Evolutionary conservation across 1,140 invertebrate genomes (phyloP).

Genomic region (Augochlora pura): DNA sequence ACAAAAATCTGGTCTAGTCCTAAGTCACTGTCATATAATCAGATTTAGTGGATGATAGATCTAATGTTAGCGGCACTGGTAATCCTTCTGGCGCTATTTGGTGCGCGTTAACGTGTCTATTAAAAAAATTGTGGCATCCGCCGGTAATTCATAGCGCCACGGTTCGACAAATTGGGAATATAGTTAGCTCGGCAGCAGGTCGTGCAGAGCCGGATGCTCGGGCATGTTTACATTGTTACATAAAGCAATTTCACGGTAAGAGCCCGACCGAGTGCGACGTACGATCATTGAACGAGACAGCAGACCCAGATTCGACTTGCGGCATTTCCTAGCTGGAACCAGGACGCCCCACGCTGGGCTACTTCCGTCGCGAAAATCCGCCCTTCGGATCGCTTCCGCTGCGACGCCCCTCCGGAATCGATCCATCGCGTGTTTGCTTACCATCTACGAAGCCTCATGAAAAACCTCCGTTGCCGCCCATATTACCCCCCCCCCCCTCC

Average conservation of each 20-base stretch:
- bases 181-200: too few relatives aligned
- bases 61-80: too few relatives aligned
- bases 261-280: neutral
- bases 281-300: constrained; percentile 23
- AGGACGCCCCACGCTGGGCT: constrained; percentile 1
- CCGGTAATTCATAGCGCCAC: neutral
- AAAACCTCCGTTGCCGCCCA: too few relatives aligned
- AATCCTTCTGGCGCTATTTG: too few relatives aligned
- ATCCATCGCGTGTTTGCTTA: constrained; percentile 18
- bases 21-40: too few relatives aligned
- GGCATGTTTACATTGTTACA: constrained; percentile 31
- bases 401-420: constrained; percentile 26
- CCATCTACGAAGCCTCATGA: too few relatives aligned
- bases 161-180: constrained; percentile 4
- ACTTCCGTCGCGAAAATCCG: constrained; percentile 36
- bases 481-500: too few relatives aligned
- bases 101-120: too few relatives aligned
- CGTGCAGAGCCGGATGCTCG: neutral
- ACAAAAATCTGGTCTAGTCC: too few relatives aligned
- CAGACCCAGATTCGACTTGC: neutral
- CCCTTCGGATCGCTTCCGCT: constrained; percentile 32
- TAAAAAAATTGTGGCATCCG: neutral
- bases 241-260: constrained; percentile 14
- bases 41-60: too few relatives aligned
- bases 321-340: neutral